Evolutionary conservation across 2,888 invertebrate genomes (phyloP).

Genomic region (Pristionchus mayeri): DNA sequence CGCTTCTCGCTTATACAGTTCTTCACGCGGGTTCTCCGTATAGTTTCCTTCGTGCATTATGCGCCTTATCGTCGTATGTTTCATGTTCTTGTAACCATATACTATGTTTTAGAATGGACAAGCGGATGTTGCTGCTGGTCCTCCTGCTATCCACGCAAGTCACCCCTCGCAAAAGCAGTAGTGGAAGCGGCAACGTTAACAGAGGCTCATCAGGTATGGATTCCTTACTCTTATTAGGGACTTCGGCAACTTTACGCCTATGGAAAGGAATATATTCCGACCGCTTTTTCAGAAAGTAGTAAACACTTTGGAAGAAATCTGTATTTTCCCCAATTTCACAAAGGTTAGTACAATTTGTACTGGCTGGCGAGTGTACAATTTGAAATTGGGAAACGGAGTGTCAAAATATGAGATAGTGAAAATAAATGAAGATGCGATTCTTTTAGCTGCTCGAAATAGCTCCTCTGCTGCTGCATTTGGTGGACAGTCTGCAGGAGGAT

Average conservation of each 20-base stretch:
- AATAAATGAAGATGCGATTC: not conserved
- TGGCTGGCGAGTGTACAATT: not conserved
- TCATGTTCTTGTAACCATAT: too few relatives aligned
- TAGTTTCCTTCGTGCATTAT: too few relatives aligned
- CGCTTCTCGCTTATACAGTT: too few relatives aligned
- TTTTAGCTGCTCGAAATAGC: not conserved
- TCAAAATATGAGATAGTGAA: too few relatives aligned
- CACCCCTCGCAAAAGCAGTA: slow-evolving; percentile 6
- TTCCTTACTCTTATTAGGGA: not conserved
- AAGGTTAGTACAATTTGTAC: not conserved
- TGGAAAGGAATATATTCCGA: not conserved
- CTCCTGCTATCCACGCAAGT: slow-evolving; percentile 27
- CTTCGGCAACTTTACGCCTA: not conserved
- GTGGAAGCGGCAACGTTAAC: slow-evolving; percentile 33
- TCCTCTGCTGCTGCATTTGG: not conserved
- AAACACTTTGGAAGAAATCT: too few relatives aligned
- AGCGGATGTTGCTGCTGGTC: slow-evolving; percentile 16
- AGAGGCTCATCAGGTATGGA: slow-evolving; percentile 23
- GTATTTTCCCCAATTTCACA: too few relatives aligned
- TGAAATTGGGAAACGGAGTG: too few relatives aligned
- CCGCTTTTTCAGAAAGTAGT: too few relatives aligned
- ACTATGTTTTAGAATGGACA: slow-evolving; percentile 16
- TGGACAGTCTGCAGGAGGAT: not conserved
- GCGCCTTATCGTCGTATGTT: too few relatives aligned
- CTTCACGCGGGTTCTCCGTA: too few relatives aligned